Evolutionary conservation across 1,140 invertebrate species (phyloP).

Genomic region (Agraylea sexmaculata): DNA sequence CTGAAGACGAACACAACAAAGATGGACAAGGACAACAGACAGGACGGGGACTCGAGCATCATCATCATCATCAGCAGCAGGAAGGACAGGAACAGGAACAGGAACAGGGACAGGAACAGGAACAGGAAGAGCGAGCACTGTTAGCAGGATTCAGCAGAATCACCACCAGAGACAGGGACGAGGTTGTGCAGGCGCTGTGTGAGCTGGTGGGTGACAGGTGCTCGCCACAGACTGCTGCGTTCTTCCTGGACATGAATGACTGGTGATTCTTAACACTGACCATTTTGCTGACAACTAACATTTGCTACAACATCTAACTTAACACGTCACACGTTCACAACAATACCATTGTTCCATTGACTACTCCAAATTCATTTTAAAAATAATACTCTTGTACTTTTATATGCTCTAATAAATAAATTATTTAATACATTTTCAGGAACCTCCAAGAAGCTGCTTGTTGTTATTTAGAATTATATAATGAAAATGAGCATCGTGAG

Average conservation of each 20-base stretch:
- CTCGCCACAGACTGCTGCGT: slow-evolving; percentile 51
- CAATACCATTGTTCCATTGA: neutral
- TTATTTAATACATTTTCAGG: slow-evolving; percentile 45
- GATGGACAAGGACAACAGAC: slow-evolving; percentile 1
- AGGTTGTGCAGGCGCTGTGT: slow-evolving; percentile 3
- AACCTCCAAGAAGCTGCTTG: slow-evolving; percentile 92
- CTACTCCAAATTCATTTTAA: slow-evolving; percentile 8
- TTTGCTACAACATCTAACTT: neutral
- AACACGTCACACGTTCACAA: neutral
- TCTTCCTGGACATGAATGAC: slow-evolving; percentile 90
- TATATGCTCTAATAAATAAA: slow-evolving; percentile 10
- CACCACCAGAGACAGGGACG: slow-evolving; percentile 1
- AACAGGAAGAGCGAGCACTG: too few relatives aligned
- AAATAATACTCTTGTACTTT: slow-evolving; percentile 3
- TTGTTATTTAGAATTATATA: slow-evolving; percentile 75
- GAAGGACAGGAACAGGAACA: slow-evolving; percentile 7
- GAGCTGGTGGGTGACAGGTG: neutral
- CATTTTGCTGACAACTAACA: neutral
- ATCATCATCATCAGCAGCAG: neutral
- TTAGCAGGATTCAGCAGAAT: slow-evolving; percentile 4
- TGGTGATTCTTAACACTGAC: slow-evolving; percentile 41
- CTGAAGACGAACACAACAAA: neutral
- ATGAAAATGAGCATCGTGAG: slow-evolving; percentile 27
- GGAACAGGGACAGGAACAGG: too few relatives aligned
- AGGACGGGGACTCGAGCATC: neutral